phyloP scores from a whole-genome alignment of 1,140 invertebrate genomes.

The Platyura marginata region DNA sequence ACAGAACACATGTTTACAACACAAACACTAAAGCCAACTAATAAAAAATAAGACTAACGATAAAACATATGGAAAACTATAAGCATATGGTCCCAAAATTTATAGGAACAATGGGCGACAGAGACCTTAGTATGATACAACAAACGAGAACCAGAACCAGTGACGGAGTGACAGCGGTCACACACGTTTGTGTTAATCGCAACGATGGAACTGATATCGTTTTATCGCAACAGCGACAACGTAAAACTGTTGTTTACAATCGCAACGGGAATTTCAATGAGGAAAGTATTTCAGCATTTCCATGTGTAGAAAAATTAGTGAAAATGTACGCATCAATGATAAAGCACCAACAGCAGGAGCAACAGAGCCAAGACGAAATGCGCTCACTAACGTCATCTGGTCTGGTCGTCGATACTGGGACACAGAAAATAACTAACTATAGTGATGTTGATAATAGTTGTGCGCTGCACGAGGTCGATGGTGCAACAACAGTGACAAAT shows the following conservation, averaged over 20 bases:
- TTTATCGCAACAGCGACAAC: background rate
- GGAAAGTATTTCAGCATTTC: background rate
- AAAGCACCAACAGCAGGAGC: background rate
- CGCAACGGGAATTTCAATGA: background rate
- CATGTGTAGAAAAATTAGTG: slow-evolving; percentile 2
- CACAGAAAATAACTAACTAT: too few relatives aligned
- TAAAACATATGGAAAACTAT: too few relatives aligned
- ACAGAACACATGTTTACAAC: too few relatives aligned
- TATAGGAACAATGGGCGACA: background rate
- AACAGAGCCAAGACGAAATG: background rate
- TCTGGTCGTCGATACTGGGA: too few relatives aligned
- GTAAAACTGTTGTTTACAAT: background rate
- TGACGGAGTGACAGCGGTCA: background rate
- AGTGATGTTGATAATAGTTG: too few relatives aligned
- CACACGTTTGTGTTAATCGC: background rate
- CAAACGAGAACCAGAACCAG: too few relatives aligned
- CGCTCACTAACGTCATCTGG: background rate
- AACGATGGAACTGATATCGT: background rate
- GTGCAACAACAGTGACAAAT: too few relatives aligned
- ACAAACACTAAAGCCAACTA: too few relatives aligned
- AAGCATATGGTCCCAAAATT: background rate
- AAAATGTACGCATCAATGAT: slow-evolving; percentile 1
- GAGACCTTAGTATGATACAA: background rate
- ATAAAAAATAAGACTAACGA: too few relatives aligned
- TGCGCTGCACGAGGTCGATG: too few relatives aligned